These are phyloP conservation scores for Quadriops clusia DNA, from an alignment of 2,888 invertebrate genomes.

Conservation along the genomic window DNA sequence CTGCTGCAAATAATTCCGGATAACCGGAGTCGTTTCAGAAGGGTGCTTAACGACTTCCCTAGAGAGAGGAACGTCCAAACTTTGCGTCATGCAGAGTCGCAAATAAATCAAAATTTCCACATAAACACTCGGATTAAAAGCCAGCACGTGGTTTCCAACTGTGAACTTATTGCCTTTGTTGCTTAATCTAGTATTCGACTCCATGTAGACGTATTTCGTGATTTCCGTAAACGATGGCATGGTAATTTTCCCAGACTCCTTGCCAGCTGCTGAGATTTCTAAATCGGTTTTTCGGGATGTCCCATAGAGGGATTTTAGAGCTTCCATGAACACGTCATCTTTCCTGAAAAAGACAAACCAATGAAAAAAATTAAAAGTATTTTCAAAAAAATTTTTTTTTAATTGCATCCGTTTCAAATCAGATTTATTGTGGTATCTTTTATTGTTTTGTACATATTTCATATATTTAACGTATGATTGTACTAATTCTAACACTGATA, in stretches of 20 bases:
- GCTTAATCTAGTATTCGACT: slow-evolving; percentile 49
- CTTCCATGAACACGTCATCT: slow-evolving; percentile 64
- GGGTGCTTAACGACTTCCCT: slow-evolving; percentile 47
- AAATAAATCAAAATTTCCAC: slow-evolving; percentile 34
- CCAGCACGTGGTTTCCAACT: slow-evolving; percentile 54
- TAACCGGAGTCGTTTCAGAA: slow-evolving; percentile 51
- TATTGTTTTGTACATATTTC: too few relatives aligned
- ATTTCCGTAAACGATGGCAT: slow-evolving; percentile 65
- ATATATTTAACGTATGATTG: too few relatives aligned
- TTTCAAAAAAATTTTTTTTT: slow-evolving; percentile 4
- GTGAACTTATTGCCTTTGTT: slow-evolving; percentile 48
- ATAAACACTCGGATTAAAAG: slow-evolving; percentile 59
- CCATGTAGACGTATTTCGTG: slow-evolving; percentile 57
- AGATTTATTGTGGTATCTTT: too few relatives aligned
- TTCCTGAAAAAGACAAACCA: slow-evolving; percentile 41
- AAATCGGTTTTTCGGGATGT: slow-evolving; percentile 46
- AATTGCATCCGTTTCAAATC: too few relatives aligned
- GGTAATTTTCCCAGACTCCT: slow-evolving; percentile 32
- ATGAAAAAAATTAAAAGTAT: slow-evolving; percentile 3
- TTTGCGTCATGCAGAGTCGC: slow-evolving; percentile 62
- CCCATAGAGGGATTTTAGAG: slow-evolving; percentile 63
- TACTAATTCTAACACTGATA: too few relatives aligned
- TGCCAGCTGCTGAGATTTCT: slow-evolving; percentile 28
- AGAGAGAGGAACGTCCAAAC: slow-evolving; percentile 44
- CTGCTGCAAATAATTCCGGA: slow-evolving; percentile 51